Percentiles rank a stretch among this genome's conserved stretches.
Evolutionary conservation across 2,888 invertebrate genomes (phyloP).

Genomic region (Drosophila greeni): DNA sequence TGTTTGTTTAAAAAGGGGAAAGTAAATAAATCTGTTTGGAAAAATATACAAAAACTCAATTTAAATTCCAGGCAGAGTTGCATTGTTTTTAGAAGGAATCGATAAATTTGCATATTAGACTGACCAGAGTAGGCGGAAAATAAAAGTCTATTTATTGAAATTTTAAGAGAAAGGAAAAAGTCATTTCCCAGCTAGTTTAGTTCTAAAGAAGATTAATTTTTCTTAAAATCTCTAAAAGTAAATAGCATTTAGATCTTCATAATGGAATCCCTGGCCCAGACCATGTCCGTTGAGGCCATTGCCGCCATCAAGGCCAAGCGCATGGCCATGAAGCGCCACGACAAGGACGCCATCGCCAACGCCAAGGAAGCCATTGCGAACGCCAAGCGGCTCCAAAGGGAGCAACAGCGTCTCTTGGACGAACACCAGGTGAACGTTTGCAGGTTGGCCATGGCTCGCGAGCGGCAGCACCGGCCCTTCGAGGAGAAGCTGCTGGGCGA

Average conservation of each 20-base stretch:
- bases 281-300: slow-evolving; percentile 36
- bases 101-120: neutral
- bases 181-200: neutral
- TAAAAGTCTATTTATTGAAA: neutral
- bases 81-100: neutral
- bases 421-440: slow-evolving; percentile 16
- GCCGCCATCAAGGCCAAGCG: slow-evolving; percentile 36
- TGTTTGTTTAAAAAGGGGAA: neutral
- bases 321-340: slow-evolving; percentile 22
- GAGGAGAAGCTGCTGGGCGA: slow-evolving; percentile 29
- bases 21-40: no score
- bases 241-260: no score
- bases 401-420: neutral
- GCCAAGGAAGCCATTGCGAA: neutral
- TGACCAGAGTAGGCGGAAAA: neutral
- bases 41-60: neutral
- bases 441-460: slow-evolving; percentile 30
- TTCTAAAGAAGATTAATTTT: no score
- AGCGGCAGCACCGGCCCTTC: slow-evolving; percentile 11
- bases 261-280: slow-evolving; percentile 15
- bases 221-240: no score
- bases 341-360: neutral
- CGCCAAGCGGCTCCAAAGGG: neutral
- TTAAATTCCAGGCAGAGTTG: neutral
- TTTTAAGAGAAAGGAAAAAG: neutral